These are phyloP conservation scores for Hippocampus abdominalis DNA, from an alignment of 2,113 vertebrate genomes.

Conservation along the genomic window DNA sequence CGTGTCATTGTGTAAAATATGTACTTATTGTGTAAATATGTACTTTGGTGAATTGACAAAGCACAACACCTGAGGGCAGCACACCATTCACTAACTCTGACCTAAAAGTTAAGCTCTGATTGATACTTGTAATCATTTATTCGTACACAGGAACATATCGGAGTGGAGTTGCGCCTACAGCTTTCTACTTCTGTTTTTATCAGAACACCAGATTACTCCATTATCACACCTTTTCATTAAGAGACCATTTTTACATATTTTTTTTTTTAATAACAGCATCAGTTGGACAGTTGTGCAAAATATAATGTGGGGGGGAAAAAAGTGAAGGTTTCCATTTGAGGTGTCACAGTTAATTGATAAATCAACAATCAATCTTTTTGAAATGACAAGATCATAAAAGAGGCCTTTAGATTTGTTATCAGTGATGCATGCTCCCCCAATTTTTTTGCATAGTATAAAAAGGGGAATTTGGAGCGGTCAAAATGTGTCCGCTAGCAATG, in stretches of 20 bases:
- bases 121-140: background rate
- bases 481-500: no score
- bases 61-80: constrained; percentile 12
- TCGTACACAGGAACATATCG: background rate
- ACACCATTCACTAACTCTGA: background rate
- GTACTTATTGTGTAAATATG: constrained; percentile 44
- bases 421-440: no score
- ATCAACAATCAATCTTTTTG: no score
- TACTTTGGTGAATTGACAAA: constrained; percentile 44
- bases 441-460: no score
- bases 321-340: no score
- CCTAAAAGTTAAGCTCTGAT: background rate
- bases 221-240: background rate
- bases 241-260: background rate
- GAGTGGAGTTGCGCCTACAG: background rate
- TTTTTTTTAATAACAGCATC: no score
- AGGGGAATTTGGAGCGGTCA: no score
- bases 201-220: background rate
- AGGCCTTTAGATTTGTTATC: no score
- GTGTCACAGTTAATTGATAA: no score
- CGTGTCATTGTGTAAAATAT: constrained; percentile 39
- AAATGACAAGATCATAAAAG: no score
- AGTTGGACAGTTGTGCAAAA: no score
- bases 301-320: no score
- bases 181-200: background rate